Evolutionary conservation across 2,113 vertebrate species (phyloP).

Genomic region (Petromus typicus): DNA sequence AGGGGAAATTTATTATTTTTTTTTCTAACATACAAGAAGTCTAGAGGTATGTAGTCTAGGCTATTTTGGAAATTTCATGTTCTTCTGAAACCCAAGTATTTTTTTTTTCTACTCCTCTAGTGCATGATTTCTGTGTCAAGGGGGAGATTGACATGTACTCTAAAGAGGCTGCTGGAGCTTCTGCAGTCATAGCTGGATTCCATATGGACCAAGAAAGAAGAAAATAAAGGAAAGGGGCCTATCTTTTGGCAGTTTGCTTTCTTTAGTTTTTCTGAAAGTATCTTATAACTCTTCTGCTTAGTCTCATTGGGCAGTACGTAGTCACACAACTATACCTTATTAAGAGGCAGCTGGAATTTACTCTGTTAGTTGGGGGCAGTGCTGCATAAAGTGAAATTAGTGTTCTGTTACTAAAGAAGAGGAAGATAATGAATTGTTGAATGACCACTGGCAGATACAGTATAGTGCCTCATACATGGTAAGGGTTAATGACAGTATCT

Average conservation of each 20-base stretch:
- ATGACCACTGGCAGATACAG: not conserved
- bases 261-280: conserved; percentile 27
- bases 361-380: not conserved
- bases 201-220: not conserved
- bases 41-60: not conserved
- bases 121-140: not conserved
- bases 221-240: not conserved
- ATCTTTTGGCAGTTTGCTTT: not conserved
- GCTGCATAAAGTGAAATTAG: not conserved
- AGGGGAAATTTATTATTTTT: conserved; percentile 46
- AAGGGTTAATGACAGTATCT: not conserved
- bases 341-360: not conserved
- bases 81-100: not conserved
- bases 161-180: not conserved
- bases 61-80: not conserved
- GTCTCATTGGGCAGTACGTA: not conserved
- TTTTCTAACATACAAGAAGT: not conserved
- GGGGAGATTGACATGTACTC: not conserved
- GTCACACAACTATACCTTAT: not conserved
- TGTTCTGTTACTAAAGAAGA: conserved; percentile 6
- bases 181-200: not conserved
- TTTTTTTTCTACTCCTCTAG: not conserved
- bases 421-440: not conserved
- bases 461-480: not conserved
- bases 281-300: not conserved